phyloP scores from a whole-genome alignment of 2,797 vertebrate species.

The Knipowitschia caucasica region DNA sequence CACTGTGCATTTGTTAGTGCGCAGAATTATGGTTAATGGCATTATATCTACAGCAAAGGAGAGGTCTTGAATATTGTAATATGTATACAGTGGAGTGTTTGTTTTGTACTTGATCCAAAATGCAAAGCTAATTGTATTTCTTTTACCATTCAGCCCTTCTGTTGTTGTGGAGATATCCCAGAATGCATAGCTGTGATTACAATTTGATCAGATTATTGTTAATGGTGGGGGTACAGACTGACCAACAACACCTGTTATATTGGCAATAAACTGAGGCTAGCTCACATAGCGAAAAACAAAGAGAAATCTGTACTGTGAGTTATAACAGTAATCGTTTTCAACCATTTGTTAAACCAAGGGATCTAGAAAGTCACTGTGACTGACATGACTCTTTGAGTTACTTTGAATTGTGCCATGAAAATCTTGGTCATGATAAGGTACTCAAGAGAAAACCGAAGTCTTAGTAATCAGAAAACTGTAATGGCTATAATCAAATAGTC shows the following conservation, averaged over 20 bases:
- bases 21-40: slow-evolving; percentile 45
- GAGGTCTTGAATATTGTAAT: slow-evolving; percentile 29
- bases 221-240: slow-evolving; percentile 31
- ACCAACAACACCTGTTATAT: slow-evolving; percentile 57
- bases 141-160: slow-evolving; percentile 66
- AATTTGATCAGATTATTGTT: slow-evolving; percentile 66
- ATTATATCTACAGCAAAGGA: slow-evolving; percentile 48
- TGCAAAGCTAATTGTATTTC: slow-evolving; percentile 74
- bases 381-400: not conserved
- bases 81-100: slow-evolving; percentile 47
- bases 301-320: not conserved
- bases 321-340: not conserved
- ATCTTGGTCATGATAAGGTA: not conserved
- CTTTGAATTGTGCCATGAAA: not conserved
- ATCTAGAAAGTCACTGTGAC: not conserved
- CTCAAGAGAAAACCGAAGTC: not conserved
- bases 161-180: slow-evolving; percentile 62
- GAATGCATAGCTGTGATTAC: slow-evolving; percentile 75
- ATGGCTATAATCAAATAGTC: not conserved
- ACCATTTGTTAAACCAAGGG: not conserved
- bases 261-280: slow-evolving; percentile 37
- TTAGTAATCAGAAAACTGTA: slow-evolving; percentile 5
- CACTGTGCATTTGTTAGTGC: slow-evolving; percentile 23
- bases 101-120: slow-evolving; percentile 65
- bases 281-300: slow-evolving; percentile 29